phyloP scores from a whole-genome alignment of 2,113 vertebrate species.

The Hiodon tergisus region DNA sequence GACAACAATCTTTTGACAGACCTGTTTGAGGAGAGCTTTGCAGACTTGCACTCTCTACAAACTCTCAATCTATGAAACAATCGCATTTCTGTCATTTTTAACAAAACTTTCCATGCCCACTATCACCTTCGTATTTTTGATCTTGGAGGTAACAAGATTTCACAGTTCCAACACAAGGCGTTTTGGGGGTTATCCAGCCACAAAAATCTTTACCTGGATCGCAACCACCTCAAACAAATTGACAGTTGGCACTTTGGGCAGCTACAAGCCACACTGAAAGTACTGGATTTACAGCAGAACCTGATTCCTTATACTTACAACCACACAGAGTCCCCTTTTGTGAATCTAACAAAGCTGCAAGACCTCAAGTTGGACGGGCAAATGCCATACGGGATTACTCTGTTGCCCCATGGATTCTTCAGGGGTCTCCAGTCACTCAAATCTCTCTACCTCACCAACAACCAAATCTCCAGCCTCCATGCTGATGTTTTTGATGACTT shows the following conservation, averaged over 20 bases:
- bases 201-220: conserved; percentile 66
- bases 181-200: conserved; percentile 61
- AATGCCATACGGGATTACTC: conserved; percentile 47
- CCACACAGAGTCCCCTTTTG: conserved; percentile 45
- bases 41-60: conserved; percentile 52
- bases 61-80: conserved; percentile 74
- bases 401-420: conserved; percentile 53
- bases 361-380: conserved; percentile 59
- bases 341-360: conserved; percentile 49
- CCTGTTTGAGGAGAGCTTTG: conserved; percentile 55
- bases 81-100: conserved; percentile 67
- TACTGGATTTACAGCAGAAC: conserved; percentile 58
- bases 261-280: conserved; percentile 59
- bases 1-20: conserved; percentile 77
- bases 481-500: conserved; percentile 67
- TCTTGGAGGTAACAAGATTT: conserved; percentile 72
- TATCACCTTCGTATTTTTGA: conserved; percentile 57
- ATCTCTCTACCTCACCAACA: conserved; percentile 60
- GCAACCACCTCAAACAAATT: conserved; percentile 62
- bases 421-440: conserved; percentile 52
- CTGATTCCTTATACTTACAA: conserved; percentile 35
- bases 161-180: conserved; percentile 40
- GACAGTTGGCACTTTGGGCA: conserved; percentile 34
- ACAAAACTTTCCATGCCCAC: conserved; percentile 52
- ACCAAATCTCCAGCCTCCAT: conserved; percentile 53